Conservation (phyloP, 2,888 invertebrate genomes). For the Synergus umbraculus region DNA sequence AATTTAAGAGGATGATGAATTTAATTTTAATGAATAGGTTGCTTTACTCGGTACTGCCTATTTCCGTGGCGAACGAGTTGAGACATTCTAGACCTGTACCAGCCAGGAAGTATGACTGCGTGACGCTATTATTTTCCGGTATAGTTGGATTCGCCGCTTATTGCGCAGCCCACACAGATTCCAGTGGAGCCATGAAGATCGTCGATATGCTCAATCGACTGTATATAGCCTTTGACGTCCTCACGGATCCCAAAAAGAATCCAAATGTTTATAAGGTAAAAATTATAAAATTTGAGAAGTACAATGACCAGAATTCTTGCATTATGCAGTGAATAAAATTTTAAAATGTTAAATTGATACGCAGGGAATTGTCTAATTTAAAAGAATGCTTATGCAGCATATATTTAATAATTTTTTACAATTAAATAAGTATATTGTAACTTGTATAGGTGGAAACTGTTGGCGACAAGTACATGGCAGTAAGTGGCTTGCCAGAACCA, state of each 20-base stretch:
- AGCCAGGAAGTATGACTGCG: slow-evolving; percentile 91
- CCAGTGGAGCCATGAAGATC: slow-evolving; percentile 96
- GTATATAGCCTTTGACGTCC: slow-evolving; percentile 95
- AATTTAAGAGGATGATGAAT: not conserved
- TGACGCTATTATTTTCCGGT: slow-evolving; percentile 95
- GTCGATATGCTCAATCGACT: slow-evolving; percentile 95
- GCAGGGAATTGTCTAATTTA: too few species aligned
- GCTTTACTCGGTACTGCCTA: slow-evolving; percentile 95
- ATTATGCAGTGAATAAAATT: too few species aligned
- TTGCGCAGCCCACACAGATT: slow-evolving; percentile 93
- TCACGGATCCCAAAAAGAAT: slow-evolving; percentile 94
- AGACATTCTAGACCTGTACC: slow-evolving; percentile 95
- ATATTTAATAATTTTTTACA: too few species aligned
- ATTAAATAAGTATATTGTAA: not conserved
- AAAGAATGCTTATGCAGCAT: too few species aligned
- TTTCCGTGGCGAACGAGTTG: slow-evolving; percentile 96
- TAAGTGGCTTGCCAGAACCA: slow-evolving; percentile 95
- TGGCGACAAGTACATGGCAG: slow-evolving; percentile 99
- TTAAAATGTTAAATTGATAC: too few species aligned
- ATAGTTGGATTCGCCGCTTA: slow-evolving; percentile 95
- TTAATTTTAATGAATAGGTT: slow-evolving; percentile 80
- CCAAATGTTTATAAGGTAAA: slow-evolving; percentile 96
- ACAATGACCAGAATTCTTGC: too few species aligned
- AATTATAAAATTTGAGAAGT: not conserved
- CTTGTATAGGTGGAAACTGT: slow-evolving; percentile 93